Evolutionary conservation across 1,140 invertebrate genomes (phyloP).

Genomic region (Meloidogyne exigua): DNA sequence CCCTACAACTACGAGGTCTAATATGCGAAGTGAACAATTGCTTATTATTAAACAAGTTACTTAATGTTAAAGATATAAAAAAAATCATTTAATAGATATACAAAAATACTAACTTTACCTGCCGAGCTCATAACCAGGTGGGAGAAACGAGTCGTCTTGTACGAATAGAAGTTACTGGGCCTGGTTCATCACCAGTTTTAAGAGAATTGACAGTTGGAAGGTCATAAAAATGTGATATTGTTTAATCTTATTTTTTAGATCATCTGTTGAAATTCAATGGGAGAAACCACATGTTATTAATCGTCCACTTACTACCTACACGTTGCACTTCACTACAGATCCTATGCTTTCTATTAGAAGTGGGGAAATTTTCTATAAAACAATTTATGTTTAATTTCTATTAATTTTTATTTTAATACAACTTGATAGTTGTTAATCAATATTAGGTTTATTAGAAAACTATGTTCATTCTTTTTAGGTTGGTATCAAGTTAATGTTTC

Average conservation of each 20-base stretch:
- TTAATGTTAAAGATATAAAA: conserved; percentile 36
- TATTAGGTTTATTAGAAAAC: no score
- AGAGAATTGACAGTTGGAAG: conserved; percentile 44
- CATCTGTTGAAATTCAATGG: conserved; percentile 52
- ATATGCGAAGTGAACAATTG: conserved; percentile 49
- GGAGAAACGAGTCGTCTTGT: conserved; percentile 50
- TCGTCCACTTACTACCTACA: conserved; percentile 59
- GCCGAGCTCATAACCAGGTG: conserved; percentile 51
- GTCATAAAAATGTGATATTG: neutral
- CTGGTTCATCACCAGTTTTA: conserved; percentile 57
- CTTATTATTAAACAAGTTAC: conserved; percentile 42
- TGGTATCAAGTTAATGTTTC: conserved; percentile 11
- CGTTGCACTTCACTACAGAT: conserved; percentile 63
- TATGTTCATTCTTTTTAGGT: no score
- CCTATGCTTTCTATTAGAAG: conserved; percentile 55
- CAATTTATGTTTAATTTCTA: no score
- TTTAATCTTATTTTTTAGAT: conserved; percentile 27
- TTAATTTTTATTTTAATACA: no score
- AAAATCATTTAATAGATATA: conserved; percentile 46
- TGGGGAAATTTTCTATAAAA: conserved; percentile 49
- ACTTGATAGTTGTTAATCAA: no score
- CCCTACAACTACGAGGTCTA: conserved; percentile 28
- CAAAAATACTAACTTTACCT: conserved; percentile 60
- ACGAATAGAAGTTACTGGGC: conserved; percentile 51
- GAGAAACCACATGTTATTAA: conserved; percentile 60